phyloP scores from a whole-genome alignment of 1,140 invertebrate species.

The Tetramorium parvispinum region DNA sequence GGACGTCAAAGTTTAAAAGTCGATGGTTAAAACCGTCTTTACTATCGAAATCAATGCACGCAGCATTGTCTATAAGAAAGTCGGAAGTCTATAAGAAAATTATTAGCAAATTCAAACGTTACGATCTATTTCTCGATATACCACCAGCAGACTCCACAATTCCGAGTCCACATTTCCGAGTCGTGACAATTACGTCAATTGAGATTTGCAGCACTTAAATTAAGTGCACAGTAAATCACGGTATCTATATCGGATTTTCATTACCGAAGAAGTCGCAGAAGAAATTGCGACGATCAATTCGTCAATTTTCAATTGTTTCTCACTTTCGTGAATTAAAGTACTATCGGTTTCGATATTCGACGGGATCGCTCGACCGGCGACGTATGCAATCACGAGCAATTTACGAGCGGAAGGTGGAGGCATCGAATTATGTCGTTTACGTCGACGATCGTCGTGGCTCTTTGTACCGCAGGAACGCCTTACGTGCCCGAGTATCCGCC shows the following conservation, averaged over 20 bases:
- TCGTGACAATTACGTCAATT: not conserved
- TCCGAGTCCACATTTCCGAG: not conserved
- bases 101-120: constrained; percentile 36
- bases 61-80: too few species aligned
- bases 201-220: not conserved
- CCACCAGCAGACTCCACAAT: not conserved
- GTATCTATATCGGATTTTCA: constrained; percentile 3
- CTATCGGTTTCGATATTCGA: not conserved
- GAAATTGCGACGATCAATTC: not conserved
- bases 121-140: not conserved
- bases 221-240: not conserved
- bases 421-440: constrained; percentile 40
- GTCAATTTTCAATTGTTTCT: not conserved
- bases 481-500: constrained; percentile 54
- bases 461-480: constrained; percentile 53
- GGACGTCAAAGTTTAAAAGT: constrained; percentile 33
- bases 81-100: constrained; percentile 52
- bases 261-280: not conserved
- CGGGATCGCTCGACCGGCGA: not conserved
- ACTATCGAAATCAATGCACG: constrained; percentile 45
- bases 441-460: constrained; percentile 11
- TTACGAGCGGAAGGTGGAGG: constrained; percentile 27
- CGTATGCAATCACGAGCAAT: constrained; percentile 7
- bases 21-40: not conserved
- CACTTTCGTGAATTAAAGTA: not conserved